Conservation (phyloP, 2,113 vertebrate genomes). For the Myxocyprinus asiaticus region DNA sequence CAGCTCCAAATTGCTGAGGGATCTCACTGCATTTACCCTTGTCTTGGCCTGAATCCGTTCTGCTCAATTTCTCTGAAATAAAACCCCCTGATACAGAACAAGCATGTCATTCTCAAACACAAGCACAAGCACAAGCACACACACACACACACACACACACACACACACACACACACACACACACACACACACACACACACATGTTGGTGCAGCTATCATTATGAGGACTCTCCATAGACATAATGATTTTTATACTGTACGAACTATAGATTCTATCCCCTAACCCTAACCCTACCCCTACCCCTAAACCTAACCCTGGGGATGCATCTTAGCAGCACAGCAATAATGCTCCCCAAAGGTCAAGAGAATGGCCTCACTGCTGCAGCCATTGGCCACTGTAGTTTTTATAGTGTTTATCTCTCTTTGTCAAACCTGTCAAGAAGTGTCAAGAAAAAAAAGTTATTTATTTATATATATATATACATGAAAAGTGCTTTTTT, state of each 20-base stretch:
- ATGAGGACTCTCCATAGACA: too few relatives aligned
- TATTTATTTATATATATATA: neutral
- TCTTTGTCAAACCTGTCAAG: neutral
- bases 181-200: too few relatives aligned
- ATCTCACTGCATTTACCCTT: conserved; percentile 8
- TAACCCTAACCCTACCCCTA: too few relatives aligned
- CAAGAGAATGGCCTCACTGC: neutral
- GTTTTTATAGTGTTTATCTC: conserved; percentile 23
- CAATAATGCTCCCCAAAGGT: conserved; percentile 41
- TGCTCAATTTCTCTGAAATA: conserved; percentile 21
- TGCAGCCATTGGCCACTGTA: conserved; percentile 7
- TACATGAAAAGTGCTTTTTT: neutral
- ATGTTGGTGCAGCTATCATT: too few relatives aligned
- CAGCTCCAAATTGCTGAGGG: conserved; percentile 19
- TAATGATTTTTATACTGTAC: too few relatives aligned
- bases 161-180: neutral
- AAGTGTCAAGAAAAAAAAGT: neutral
- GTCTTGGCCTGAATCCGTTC: neutral
- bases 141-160: neutral
- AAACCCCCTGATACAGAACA: conserved; percentile 13
- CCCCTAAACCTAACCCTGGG: too few relatives aligned
- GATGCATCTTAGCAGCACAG: conserved; percentile 20
- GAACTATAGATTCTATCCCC: too few relatives aligned
- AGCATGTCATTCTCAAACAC: too few relatives aligned
- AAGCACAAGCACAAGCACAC: too few relatives aligned